Conservation (phyloP, 2,797 vertebrate species). For the Melanotaenia pygmaea region DNA sequence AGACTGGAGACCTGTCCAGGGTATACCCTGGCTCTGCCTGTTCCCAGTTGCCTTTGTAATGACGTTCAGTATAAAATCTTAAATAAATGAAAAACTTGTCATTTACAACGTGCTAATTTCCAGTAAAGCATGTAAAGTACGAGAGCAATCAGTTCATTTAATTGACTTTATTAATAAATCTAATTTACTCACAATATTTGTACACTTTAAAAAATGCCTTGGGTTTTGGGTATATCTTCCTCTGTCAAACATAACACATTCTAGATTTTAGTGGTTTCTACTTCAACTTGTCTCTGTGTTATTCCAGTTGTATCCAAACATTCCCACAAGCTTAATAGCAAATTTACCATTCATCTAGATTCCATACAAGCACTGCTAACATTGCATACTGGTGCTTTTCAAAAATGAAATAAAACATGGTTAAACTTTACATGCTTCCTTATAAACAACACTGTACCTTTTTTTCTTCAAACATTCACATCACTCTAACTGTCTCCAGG, state of each 20-base stretch:
- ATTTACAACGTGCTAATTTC: too few relatives aligned
- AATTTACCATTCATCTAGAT: slow-evolving; percentile 13
- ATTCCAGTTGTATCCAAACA: slow-evolving; percentile 8
- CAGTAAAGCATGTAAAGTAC: neutral
- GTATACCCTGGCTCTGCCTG: too few relatives aligned
- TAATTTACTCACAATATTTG: slow-evolving; percentile 9
- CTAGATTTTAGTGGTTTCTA: slow-evolving; percentile 6
- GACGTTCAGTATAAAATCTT: too few relatives aligned
- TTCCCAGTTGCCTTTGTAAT: too few relatives aligned
- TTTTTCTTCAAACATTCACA: slow-evolving; percentile 3
- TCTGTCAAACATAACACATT: slow-evolving; percentile 10
- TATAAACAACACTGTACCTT: slow-evolving; percentile 9
- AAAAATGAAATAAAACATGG: neutral
- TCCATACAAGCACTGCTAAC: slow-evolving; percentile 14
- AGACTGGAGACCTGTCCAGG: too few relatives aligned
- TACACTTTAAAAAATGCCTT: slow-evolving; percentile 18
- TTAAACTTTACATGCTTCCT: slow-evolving; percentile 13
- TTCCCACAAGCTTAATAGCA: slow-evolving; percentile 23
- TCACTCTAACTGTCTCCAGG: slow-evolving; percentile 3
- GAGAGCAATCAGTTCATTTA: neutral
- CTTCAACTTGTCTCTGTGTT: slow-evolving; percentile 1
- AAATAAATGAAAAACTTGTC: too few relatives aligned
- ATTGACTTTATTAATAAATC: slow-evolving; percentile 53
- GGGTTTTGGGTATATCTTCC: slow-evolving; percentile 20
- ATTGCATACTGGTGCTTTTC: slow-evolving; percentile 9